Conservation (phyloP, 2,797 vertebrate species). For the Alca torda region DNA sequence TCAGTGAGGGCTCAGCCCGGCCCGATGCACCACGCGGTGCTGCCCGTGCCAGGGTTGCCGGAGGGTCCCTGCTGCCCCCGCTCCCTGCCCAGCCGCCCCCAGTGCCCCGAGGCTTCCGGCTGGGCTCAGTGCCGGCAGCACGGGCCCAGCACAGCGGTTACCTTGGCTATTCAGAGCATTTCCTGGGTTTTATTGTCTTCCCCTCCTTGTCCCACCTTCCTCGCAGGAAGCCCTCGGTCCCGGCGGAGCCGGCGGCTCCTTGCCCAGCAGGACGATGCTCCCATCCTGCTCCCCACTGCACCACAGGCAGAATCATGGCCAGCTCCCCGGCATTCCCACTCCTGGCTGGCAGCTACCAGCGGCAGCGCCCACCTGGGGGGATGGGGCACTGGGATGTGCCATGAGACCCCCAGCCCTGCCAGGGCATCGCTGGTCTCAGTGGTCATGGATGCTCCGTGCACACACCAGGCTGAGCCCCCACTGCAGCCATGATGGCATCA, state of each 20-base stretch:
- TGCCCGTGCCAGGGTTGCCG: rapidly evolving
- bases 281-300: neutral
- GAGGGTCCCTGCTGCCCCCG: neutral
- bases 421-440: neutral
- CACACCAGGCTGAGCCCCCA: neutral
- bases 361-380: rapidly evolving
- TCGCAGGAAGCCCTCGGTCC: constrained; percentile 37
- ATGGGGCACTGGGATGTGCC: rapidly evolving
- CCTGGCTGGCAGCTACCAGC: rapidly evolving
- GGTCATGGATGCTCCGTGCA: rapidly evolving
- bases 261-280: neutral
- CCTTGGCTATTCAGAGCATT: constrained; percentile 50
- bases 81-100: neutral
- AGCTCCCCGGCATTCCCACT: rapidly evolving
- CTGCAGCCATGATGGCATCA: rapidly evolving
- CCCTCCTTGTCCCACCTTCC: constrained; percentile 53
- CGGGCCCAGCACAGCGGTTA: neutral
- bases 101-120: neutral
- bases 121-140: neutral
- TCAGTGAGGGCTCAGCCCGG: neutral
- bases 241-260: neutral
- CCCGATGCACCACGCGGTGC: rapidly evolving
- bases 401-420: neutral
- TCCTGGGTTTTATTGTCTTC: constrained; percentile 67
- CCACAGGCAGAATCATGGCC: rapidly evolving